Conservation (phyloP, 1,140 invertebrate genomes). For the Araneus ventricosus region DNA sequence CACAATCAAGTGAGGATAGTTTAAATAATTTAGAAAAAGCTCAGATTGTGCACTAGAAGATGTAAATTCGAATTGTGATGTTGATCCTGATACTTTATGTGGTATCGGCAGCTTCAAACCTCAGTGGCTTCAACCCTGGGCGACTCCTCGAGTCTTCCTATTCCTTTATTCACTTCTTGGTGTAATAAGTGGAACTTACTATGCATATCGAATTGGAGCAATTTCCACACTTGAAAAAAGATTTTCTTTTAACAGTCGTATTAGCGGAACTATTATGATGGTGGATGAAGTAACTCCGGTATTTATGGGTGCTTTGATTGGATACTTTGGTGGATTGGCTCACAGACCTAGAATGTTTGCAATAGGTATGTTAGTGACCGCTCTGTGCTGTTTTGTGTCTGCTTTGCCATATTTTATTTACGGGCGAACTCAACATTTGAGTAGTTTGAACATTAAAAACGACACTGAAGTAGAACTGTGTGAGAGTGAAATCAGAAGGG, state of each 20-base stretch:
- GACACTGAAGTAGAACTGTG: constrained; percentile 30
- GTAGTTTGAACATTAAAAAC: not conserved
- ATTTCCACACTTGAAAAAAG: constrained; percentile 90
- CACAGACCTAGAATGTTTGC: constrained; percentile 87
- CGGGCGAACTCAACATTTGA: constrained; percentile 80
- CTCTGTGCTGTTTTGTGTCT: constrained; percentile 85
- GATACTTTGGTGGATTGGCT: constrained; percentile 85
- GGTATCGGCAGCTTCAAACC: constrained; percentile 63
- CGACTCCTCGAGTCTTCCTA: constrained; percentile 88
- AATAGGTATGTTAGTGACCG: constrained; percentile 85
- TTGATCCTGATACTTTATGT: constrained; percentile 57
- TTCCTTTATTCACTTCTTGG: constrained; percentile 87
- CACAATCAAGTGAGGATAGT: too few species aligned
- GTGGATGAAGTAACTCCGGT: constrained; percentile 76
- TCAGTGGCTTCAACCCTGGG: constrained; percentile 85
- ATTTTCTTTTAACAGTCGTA: constrained; percentile 88
- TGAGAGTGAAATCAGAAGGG: not conserved
- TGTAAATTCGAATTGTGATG: not conserved
- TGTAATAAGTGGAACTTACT: constrained; percentile 87
- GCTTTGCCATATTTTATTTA: constrained; percentile 86
- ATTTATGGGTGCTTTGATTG: constrained; percentile 80
- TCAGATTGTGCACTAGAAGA: too few species aligned
- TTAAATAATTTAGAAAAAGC: too few species aligned
- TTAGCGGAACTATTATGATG: constrained; percentile 83
- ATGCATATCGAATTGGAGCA: constrained; percentile 88